Conservation (phyloP, 2,888 invertebrate genomes). For the Noctua janthina region DNA sequence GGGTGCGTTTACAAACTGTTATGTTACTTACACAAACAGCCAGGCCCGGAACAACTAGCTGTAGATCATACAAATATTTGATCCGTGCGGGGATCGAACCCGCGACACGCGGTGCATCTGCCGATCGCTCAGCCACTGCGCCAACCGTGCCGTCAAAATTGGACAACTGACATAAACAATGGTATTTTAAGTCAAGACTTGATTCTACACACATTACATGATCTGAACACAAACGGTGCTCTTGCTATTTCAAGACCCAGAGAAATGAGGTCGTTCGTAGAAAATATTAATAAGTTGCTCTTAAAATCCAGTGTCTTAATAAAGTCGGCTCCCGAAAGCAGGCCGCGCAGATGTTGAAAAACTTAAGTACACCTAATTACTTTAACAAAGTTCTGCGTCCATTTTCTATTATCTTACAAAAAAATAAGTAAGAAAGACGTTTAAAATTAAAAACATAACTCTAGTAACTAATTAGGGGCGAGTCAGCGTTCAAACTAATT, state of each 20-base stretch:
- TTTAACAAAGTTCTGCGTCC: background rate
- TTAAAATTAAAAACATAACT: conserved; percentile 27
- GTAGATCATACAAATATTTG: too few species aligned
- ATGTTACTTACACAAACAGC: too few species aligned
- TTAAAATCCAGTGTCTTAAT: background rate
- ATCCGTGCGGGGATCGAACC: too few species aligned
- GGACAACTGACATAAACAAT: too few species aligned
- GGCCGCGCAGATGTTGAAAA: conserved; percentile 5
- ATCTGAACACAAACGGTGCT: background rate
- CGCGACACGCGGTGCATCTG: too few species aligned
- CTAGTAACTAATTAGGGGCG: conserved; percentile 3
- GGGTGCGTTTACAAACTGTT: too few species aligned
- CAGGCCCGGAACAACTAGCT: too few species aligned
- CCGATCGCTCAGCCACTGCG: too few species aligned
- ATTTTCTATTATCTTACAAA: background rate
- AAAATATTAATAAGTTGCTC: background rate
- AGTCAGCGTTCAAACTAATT: conserved; percentile 31
- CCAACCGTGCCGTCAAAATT: too few species aligned
- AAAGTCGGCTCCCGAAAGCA: background rate
- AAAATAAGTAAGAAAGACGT: conserved; percentile 1
- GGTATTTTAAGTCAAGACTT: too few species aligned
- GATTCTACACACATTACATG: too few species aligned
- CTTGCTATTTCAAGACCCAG: background rate
- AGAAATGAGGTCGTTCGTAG: background rate
- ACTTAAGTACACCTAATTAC: background rate